phyloP scores from a whole-genome alignment of 2,113 vertebrate genomes.

The Morone saxatilis region DNA sequence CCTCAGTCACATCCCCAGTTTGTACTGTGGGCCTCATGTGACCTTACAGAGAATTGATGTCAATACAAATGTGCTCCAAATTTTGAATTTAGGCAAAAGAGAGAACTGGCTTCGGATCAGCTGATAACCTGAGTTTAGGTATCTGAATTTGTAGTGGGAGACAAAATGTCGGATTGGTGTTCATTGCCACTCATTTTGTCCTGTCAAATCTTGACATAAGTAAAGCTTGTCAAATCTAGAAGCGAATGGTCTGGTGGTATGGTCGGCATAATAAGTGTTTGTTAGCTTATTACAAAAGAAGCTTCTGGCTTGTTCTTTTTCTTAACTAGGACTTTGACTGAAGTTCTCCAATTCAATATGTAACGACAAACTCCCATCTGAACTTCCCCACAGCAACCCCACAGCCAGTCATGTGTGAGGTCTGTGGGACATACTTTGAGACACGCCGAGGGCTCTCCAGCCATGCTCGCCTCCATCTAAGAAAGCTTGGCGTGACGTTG shows the following conservation, averaged over 20 bases:
- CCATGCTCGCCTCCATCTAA: constrained; percentile 92
- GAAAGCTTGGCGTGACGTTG: constrained; percentile 90
- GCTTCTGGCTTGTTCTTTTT: not conserved
- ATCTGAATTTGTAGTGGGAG: not conserved
- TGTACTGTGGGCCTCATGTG: too few species aligned
- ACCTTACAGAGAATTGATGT: not conserved
- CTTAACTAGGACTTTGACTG: not conserved
- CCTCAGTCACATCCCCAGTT: too few species aligned
- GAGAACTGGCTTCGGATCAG: not conserved
- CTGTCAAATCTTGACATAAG: not conserved
- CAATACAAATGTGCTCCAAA: not conserved
- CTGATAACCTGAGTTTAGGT: not conserved
- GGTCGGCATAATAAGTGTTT: not conserved
- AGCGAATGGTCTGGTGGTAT: not conserved
- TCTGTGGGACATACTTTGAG: constrained; percentile 92
- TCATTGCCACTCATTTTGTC: not conserved
- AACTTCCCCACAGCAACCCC: constrained; percentile 29
- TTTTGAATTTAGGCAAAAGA: not conserved
- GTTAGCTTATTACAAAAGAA: not conserved
- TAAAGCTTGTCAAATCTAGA: not conserved
- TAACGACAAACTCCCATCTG: constrained; percentile 18
- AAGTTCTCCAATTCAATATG: not conserved
- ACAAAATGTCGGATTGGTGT: not conserved
- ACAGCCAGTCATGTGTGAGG: constrained; percentile 86
- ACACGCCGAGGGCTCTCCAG: constrained; percentile 93